Percentiles rank a stretch among this genome's conserved stretches.
Conservation (phyloP, 1,140 invertebrate genomes). For the Euwallacea similis region DNA sequence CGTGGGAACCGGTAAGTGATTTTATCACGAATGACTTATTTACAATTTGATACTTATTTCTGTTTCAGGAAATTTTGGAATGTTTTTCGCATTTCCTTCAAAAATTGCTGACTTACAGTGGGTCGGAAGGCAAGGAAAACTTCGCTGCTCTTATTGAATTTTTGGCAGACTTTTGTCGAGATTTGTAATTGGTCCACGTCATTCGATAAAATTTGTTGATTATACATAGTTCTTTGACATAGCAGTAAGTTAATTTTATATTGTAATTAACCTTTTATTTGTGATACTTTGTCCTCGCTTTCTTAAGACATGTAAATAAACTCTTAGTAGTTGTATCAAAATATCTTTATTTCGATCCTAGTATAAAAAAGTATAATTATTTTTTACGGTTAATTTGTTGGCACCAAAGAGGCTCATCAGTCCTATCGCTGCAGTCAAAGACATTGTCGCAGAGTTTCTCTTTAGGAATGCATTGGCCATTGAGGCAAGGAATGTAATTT, state of each 20-base stretch:
- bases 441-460: conserved; percentile 66
- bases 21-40: background rate
- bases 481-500: conserved; percentile 61
- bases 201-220: too few species aligned
- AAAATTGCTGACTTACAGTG: conserved; percentile 25
- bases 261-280: conserved; percentile 5
- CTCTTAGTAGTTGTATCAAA: background rate
- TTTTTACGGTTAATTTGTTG: conserved; percentile 36
- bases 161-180: conserved; percentile 48
- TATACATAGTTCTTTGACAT: conserved; percentile 26
- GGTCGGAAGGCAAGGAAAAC: conserved; percentile 27
- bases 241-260: conserved; percentile 18
- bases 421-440: conserved; percentile 64
- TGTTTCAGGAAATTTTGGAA: conserved; percentile 36
- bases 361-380: conserved; percentile 10
- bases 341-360: background rate
- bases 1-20: conserved; percentile 43
- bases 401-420: conserved; percentile 68
- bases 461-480: conserved; percentile 64
- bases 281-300: conserved; percentile 12
- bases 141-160: conserved; percentile 46
- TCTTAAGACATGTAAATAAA: background rate
- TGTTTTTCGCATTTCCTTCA: conserved; percentile 39
- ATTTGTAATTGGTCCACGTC: conserved; percentile 37
- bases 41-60: background rate